Evolutionary conservation across 2,888 invertebrate genomes (phyloP).

Genomic region (Dendrolimus pini): DNA sequence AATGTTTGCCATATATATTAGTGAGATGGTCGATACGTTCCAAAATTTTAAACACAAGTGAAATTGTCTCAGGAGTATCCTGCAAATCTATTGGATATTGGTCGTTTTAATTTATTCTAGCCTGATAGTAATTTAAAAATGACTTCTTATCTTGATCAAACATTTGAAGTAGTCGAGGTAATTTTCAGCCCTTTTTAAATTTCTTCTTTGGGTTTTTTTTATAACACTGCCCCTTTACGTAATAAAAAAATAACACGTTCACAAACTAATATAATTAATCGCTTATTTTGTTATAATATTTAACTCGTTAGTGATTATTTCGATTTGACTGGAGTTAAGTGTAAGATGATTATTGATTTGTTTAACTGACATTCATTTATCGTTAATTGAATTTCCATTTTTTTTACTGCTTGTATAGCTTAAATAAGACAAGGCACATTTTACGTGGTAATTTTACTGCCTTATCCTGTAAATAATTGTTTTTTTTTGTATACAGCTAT

Average conservation of each 20-base stretch:
- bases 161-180: too few relatives aligned
- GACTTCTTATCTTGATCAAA: too few relatives aligned
- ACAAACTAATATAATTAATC: conserved; percentile 68
- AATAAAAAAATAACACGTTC: conserved; percentile 59
- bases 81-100: conserved; percentile 31
- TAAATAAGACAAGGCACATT: conserved; percentile 67
- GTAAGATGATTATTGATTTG: conserved; percentile 47
- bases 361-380: conserved; percentile 56
- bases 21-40: conserved; percentile 66
- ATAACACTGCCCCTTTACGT: conserved; percentile 14
- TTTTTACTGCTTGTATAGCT: conserved; percentile 75
- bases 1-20: conserved; percentile 69
- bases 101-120: conserved; percentile 10
- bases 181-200: too few relatives aligned
- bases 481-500: conserved; percentile 76
- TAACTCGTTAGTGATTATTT: conserved; percentile 69
- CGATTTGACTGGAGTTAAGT: conserved; percentile 64
- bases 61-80: conserved; percentile 43
- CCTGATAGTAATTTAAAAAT: neutral
- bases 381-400: conserved; percentile 56
- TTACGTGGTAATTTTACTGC: conserved; percentile 74
- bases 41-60: conserved; percentile 33
- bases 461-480: conserved; percentile 77
- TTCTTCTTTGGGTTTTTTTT: neutral
- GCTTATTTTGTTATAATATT: conserved; percentile 66